phyloP scores from a whole-genome alignment of 2,113 vertebrate species.

The Monopterus albus region DNA sequence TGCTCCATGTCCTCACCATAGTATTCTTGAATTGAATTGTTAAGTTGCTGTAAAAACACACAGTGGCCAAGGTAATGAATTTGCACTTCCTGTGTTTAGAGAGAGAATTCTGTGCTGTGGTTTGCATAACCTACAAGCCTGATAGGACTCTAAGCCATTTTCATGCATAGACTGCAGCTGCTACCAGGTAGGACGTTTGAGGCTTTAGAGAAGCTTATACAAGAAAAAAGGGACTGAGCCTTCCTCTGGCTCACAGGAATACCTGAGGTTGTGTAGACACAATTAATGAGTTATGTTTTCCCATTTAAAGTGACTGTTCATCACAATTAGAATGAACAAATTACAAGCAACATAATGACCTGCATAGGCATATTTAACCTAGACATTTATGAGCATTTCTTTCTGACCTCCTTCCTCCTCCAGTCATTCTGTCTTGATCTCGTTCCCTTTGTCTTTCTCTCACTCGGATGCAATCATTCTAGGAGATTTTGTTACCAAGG shows the following conservation, averaged over 20 bases:
- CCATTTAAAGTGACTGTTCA: not conserved
- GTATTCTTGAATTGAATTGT: slow-evolving; percentile 54
- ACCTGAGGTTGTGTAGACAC: slow-evolving; percentile 29
- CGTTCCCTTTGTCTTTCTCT: not conserved
- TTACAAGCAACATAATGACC: not conserved
- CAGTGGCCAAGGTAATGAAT: slow-evolving; percentile 59
- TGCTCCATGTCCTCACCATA: slow-evolving; percentile 26
- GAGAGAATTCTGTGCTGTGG: slow-evolving; percentile 59
- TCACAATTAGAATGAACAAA: not conserved
- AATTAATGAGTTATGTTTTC: not conserved
- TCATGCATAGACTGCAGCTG: slow-evolving; percentile 57
- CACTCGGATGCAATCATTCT: slow-evolving; percentile 41
- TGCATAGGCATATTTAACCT: not conserved
- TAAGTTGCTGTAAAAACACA: slow-evolving; percentile 32
- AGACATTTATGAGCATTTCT: slow-evolving; percentile 4
- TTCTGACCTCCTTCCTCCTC: slow-evolving; percentile 1
- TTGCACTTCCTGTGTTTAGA: slow-evolving; percentile 43
- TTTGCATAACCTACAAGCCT: slow-evolving; percentile 64
- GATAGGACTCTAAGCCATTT: slow-evolving; percentile 68
- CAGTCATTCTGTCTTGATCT: not conserved
- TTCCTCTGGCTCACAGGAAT: slow-evolving; percentile 41
- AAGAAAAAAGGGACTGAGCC: slow-evolving; percentile 52
- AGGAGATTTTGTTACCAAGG: slow-evolving; percentile 72
- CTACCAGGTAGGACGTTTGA: slow-evolving; percentile 54
- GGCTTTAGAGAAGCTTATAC: slow-evolving; percentile 67